Evolutionary conservation across 2,888 invertebrate genomes (phyloP).

Genomic region (Yponomeuta cagnagella): DNA sequence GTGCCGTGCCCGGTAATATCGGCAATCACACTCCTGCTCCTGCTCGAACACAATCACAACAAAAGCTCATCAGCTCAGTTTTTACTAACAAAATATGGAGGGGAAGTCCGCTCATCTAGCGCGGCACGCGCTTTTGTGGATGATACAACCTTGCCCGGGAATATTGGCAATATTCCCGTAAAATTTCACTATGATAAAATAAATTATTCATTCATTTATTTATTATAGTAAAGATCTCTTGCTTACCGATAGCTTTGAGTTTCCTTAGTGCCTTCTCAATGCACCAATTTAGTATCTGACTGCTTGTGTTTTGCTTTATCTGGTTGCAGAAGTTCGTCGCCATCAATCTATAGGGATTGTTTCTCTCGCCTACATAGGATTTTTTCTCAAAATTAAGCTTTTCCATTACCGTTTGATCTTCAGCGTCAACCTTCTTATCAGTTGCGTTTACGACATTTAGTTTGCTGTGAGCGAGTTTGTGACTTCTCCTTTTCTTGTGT

Average conservation of each 20-base stretch:
- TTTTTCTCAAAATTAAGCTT: slow-evolving; percentile 15
- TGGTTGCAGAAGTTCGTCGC: slow-evolving; percentile 56
- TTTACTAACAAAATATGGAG: too few species aligned
- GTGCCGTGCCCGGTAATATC: too few species aligned
- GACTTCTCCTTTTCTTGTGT: neutral
- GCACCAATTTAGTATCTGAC: slow-evolving; percentile 51
- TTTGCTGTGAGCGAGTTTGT: neutral
- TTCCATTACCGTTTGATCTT: neutral
- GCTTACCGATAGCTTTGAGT: slow-evolving; percentile 49
- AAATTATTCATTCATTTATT: neutral
- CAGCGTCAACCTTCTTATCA: neutral
- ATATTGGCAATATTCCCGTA: too few species aligned
- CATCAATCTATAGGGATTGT: slow-evolving; percentile 49
- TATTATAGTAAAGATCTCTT: neutral
- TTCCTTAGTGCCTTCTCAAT: slow-evolving; percentile 56
- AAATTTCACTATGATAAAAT: too few species aligned
- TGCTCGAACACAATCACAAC: too few species aligned
- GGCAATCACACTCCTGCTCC: too few species aligned
- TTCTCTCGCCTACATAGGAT: slow-evolving; percentile 15
- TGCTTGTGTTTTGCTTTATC: slow-evolving; percentile 45
- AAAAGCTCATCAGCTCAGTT: too few species aligned
- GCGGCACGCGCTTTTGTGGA: too few species aligned
- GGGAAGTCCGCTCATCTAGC: too few species aligned
- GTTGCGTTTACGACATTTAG: neutral
- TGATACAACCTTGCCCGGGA: too few species aligned